Conservation (phyloP, 2,888 invertebrate genomes). For the Trichogramma evanescens region DNA sequence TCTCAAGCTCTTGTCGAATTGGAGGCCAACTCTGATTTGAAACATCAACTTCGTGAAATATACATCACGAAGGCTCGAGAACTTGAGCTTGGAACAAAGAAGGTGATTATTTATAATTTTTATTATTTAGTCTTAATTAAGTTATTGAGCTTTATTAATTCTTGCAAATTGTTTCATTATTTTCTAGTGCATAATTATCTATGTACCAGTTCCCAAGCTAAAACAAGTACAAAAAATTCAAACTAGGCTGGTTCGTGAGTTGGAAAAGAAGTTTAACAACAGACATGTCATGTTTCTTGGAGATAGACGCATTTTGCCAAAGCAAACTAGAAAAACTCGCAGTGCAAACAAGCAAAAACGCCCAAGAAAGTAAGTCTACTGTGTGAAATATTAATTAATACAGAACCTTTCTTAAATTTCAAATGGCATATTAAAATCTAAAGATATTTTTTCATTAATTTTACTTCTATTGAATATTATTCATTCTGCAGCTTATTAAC, state of each 20-base stretch:
- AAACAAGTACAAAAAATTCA: slow-evolving; percentile 98
- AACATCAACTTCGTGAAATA: slow-evolving; percentile 90
- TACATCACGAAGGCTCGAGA: slow-evolving; percentile 92
- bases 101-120: slow-evolving; percentile 53
- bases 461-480: background rate
- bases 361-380: slow-evolving; percentile 55
- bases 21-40: slow-evolving; percentile 94
- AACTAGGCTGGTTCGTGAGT: slow-evolving; percentile 88
- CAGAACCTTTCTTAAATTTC: background rate
- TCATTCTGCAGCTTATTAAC: no score
- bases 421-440: background rate
- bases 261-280: slow-evolving; percentile 99
- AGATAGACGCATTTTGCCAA: slow-evolving; percentile 94
- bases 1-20: slow-evolving; percentile 93
- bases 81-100: slow-evolving; percentile 88
- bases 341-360: slow-evolving; percentile 67
- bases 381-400: background rate
- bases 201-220: slow-evolving; percentile 97
- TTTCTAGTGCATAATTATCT: slow-evolving; percentile 90
- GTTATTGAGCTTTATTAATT: background rate
- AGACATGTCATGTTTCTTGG: slow-evolving; percentile 98
- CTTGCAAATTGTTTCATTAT: slow-evolving; percentile 8
- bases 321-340: slow-evolving; percentile 91
- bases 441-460: background rate
- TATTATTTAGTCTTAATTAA: background rate